These are phyloP conservation scores for Microvelia longipes DNA, from an alignment of 1,140 invertebrate species.

Conservation along the genomic window DNA sequence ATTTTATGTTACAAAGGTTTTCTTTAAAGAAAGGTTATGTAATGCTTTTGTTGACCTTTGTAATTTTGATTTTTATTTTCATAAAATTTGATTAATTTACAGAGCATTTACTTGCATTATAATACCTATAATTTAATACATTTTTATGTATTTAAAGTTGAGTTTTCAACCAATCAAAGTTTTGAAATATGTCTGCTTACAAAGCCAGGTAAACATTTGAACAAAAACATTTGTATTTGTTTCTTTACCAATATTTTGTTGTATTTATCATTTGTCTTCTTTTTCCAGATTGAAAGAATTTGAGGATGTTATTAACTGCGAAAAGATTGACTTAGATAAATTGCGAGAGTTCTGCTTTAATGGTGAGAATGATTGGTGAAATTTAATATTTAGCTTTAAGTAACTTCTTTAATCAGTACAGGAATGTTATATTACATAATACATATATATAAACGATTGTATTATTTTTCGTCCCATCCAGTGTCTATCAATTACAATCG, in stretches of 20 bases:
- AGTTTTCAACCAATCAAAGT: not conserved
- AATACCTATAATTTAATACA: too few relatives aligned
- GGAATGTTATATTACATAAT: too few relatives aligned
- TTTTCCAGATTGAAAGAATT: constrained; percentile 52
- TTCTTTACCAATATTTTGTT: too few relatives aligned
- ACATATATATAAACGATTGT: too few relatives aligned
- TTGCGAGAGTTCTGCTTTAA: constrained; percentile 56
- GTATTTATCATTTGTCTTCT: not conserved
- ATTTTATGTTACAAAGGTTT: too few relatives aligned
- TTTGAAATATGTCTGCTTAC: not conserved
- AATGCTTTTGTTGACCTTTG: not conserved
- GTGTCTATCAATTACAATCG: too few relatives aligned
- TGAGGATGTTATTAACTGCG: constrained; percentile 45
- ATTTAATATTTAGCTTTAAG: too few relatives aligned
- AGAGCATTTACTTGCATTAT: too few relatives aligned
- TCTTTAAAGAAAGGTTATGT: not conserved
- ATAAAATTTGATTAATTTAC: too few relatives aligned
- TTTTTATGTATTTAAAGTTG: not conserved
- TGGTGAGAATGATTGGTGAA: constrained; percentile 45
- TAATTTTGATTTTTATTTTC: not conserved
- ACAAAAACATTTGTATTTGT: too few relatives aligned
- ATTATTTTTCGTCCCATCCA: too few relatives aligned
- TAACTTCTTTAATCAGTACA: too few relatives aligned
- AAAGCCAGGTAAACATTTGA: not conserved
- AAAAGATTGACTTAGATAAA: constrained; percentile 47